These are phyloP conservation scores for Mesopsocus fuscifrons DNA, from an alignment of 2,888 invertebrate species.

Conservation along the genomic window DNA sequence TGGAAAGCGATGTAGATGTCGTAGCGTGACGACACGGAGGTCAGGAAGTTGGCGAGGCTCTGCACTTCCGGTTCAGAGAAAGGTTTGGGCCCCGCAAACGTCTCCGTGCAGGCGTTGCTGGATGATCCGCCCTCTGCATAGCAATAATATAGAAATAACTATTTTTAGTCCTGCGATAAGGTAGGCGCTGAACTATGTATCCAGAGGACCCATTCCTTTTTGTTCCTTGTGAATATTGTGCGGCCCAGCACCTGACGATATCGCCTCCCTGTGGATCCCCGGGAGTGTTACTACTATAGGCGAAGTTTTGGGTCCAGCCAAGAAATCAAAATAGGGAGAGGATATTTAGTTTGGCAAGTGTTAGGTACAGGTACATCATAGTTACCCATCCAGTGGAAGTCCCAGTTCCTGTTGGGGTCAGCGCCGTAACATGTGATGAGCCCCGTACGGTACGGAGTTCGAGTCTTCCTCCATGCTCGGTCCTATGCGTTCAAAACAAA, in stretches of 20 bases:
- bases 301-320: too few relatives aligned
- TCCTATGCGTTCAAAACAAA: too few relatives aligned
- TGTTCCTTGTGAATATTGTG: too few relatives aligned
- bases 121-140: constrained; percentile 22
- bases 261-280: too few relatives aligned
- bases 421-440: constrained; percentile 22
- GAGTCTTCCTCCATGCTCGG: constrained; percentile 27
- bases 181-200: too few relatives aligned
- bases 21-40: constrained; percentile 14
- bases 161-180: too few relatives aligned
- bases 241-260: too few relatives aligned
- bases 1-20: constrained; percentile 26
- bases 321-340: too few relatives aligned
- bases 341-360: background rate
- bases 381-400: constrained; percentile 22
- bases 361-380: too few relatives aligned
- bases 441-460: constrained; percentile 9
- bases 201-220: too few relatives aligned
- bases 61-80: constrained; percentile 30
- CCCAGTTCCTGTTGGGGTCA: constrained; percentile 30
- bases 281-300: too few relatives aligned
- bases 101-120: constrained; percentile 26
- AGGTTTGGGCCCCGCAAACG: constrained; percentile 25
- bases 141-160: background rate
- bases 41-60: constrained; percentile 24